Conservation (phyloP, 2,797 vertebrate species). For the Mormyrus proboscirostris region DNA sequence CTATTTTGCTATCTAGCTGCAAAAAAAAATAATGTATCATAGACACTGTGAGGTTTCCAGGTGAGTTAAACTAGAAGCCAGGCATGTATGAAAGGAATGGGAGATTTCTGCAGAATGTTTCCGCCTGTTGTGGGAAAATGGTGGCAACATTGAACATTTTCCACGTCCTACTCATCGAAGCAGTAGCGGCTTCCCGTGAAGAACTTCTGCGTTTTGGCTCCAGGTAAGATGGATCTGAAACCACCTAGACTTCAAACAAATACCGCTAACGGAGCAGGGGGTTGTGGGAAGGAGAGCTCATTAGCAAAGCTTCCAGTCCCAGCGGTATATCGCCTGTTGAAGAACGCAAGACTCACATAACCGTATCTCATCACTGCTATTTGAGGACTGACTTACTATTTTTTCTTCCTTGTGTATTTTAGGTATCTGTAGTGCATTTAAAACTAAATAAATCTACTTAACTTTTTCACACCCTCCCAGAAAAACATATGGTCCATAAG, state of each 20-base stretch:
- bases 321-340: background rate
- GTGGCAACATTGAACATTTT: background rate
- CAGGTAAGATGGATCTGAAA: constrained; percentile 1
- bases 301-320: background rate
- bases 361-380: constrained; percentile 1
- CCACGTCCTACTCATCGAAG: background rate
- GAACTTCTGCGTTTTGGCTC: background rate
- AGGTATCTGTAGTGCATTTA: background rate
- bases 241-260: background rate
- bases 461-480: background rate
- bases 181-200: background rate
- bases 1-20: background rate
- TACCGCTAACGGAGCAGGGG: background rate
- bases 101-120: background rate
- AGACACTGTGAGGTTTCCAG: background rate
- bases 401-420: background rate
- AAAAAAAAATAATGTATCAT: background rate
- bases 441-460: background rate
- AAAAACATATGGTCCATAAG: background rate
- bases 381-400: background rate
- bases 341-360: background rate
- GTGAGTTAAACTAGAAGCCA: background rate
- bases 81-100: background rate
- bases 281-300: background rate
- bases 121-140: background rate